Evolutionary conservation across 2,113 vertebrate species (phyloP), one percentile per base, ranked within the genome.

Genomic region (Rhinopomastus cyanomelas): DNA sequence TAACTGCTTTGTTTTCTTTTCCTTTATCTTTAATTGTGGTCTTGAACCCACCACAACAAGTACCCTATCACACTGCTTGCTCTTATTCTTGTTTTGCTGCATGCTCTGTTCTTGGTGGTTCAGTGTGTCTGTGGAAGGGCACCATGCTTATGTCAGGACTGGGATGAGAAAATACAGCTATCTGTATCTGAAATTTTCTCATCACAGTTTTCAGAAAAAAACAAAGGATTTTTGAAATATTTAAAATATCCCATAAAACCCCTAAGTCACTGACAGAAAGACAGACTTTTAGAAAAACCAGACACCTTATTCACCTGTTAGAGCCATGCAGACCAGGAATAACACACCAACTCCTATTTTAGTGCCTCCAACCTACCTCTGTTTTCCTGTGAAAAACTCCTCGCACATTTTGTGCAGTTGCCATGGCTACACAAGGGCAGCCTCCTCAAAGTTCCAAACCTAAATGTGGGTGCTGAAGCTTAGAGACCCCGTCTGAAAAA

Each of bases 401-500:
- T 82, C 60, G 16, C 53, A 55, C 29, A 16, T 62, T 85, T 68
- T 69, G 48, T 81, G 86, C 25, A 44, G 74, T 88, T 17, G 0
- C 92, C 71, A 84, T 69, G 71, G 86, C 49, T 84, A 83, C 83
- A 69, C 5, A 26, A 79, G 59, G 55, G 29, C 42, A 90, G 62
- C 34, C 80, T 79, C 81, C 77, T 52, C 9, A n/a, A 84, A 84
- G 61, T 84, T 83, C 30, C 39, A 57, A 83, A 85, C 49, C 27
- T 39, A 64, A 49, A 44, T 36, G 69, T 75, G 82, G 85, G 82
- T 89, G 93, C 85, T 68, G 72, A 39, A 94, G 88, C 80, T 71
- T 39, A 29, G 20, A 88, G 36, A 19, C 16, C 25, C 62, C 30
- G 17, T 20, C 81, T 81, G 36, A 55, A 91, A 71, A 78, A 76